Evolutionary conservation across 2,113 vertebrate species (phyloP).

Genomic region (Dinomys branickii): DNA sequence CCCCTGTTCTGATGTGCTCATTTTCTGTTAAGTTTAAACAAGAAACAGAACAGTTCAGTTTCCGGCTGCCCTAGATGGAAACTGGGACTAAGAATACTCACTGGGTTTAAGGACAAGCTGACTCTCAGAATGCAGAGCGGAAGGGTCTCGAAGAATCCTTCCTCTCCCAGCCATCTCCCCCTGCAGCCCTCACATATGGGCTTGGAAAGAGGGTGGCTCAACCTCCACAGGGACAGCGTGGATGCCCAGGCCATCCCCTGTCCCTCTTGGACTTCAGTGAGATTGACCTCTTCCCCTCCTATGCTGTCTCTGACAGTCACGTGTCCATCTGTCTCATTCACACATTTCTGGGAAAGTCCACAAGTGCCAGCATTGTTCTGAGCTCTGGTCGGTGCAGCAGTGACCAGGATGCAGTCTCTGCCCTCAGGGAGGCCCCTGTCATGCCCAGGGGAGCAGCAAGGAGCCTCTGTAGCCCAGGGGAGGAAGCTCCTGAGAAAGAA

Average conservation of each 20-base stretch:
- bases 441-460: neutral
- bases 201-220: neutral
- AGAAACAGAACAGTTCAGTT: neutral
- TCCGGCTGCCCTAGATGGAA: neutral
- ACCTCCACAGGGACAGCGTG: neutral
- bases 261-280: neutral
- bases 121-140: neutral
- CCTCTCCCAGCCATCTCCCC: neutral
- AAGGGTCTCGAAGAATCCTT: neutral
- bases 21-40: constrained; percentile 13
- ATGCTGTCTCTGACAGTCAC: too few species aligned
- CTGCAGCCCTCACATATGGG: neutral
- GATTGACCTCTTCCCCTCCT: neutral
- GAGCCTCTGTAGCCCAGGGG: neutral
- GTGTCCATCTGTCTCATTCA: neutral
- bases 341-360: neutral
- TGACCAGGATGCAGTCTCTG: neutral
- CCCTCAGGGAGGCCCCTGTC: neutral
- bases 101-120: neutral
- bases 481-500: neutral
- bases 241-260: neutral
- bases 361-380: neutral
- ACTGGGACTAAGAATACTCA: neutral
- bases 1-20: neutral
- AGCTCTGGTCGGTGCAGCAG: neutral